A percentile compares a stretch with the other conserved stretches of the same genome.
phyloP scores from a whole-genome alignment of 2,113 vertebrate genomes.

The Cryptotis parvus region DNA sequence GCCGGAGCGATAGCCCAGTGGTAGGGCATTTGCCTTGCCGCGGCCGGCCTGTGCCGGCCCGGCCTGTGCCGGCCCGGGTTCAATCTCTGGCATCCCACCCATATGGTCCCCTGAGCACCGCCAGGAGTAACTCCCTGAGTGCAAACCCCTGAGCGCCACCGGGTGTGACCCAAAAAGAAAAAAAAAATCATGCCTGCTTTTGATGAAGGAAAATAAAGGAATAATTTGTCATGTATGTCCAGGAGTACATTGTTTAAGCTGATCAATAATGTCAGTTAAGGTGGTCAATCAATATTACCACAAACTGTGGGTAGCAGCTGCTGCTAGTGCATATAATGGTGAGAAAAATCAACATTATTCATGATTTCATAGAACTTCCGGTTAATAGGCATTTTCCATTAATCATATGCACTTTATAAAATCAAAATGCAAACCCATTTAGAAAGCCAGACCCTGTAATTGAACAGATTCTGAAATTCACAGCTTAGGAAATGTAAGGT shows the following conservation, averaged over 20 bases:
- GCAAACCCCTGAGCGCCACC: no score
- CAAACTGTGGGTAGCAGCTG: not conserved
- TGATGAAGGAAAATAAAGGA: not conserved
- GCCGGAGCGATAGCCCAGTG: no score
- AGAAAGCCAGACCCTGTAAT: constrained; percentile 11
- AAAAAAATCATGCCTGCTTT: not conserved
- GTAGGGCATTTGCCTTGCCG: no score
- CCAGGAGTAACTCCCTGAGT: no score
- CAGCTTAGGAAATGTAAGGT: not conserved
- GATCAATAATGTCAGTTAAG: not conserved
- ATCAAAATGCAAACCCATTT: constrained; percentile 55
- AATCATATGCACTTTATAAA: constrained; percentile 24
- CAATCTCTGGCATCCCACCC: no score
- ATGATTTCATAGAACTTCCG: constrained; percentile 7
- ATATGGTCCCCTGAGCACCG: no score
- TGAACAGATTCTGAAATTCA: constrained; percentile 52
- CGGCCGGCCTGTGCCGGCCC: no score
- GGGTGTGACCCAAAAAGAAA: no score
- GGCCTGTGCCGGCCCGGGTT: no score
- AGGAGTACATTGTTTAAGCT: not conserved
- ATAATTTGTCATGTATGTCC: not conserved
- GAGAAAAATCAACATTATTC: not conserved
- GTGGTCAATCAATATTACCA: not conserved
- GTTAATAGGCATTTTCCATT: constrained; percentile 4
- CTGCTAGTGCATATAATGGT: not conserved